phyloP scores from a whole-genome alignment of 2,888 invertebrate genomes.

The Agonum fuliginosum region DNA sequence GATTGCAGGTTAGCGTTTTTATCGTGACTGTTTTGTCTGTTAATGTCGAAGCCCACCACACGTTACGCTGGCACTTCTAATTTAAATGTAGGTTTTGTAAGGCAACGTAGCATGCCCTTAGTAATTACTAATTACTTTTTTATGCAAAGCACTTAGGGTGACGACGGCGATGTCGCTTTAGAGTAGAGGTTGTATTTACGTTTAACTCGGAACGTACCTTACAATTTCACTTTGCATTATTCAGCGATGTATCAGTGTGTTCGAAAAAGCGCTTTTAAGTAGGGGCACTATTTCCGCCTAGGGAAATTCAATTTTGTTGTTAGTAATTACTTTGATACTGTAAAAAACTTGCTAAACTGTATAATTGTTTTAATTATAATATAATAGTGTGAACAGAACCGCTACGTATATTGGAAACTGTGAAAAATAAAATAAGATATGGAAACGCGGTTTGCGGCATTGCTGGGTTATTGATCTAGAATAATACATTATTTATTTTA shows the following conservation, averaged over 20 bases:
- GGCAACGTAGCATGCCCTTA: constrained; percentile 17
- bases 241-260: constrained; percentile 13
- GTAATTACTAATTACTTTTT: constrained; percentile 54
- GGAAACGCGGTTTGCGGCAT: too few species aligned
- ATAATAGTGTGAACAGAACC: too few species aligned
- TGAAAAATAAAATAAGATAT: too few species aligned
- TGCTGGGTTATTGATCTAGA: too few species aligned
- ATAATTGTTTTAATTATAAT: too few species aligned
- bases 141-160: constrained; percentile 51
- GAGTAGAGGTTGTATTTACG: constrained; percentile 30
- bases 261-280: constrained; percentile 10
- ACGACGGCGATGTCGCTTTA: constrained; percentile 4
- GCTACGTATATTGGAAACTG: too few species aligned
- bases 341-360: too few species aligned
- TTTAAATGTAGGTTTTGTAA: constrained; percentile 44
- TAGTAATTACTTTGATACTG: too few species aligned
- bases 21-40: too few species aligned
- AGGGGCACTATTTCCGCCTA: constrained; percentile 7
- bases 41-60: neutral
- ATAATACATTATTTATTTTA: too few species aligned
- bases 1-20: too few species aligned
- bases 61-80: constrained; percentile 22
- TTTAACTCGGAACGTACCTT: constrained; percentile 32
- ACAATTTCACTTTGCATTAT: constrained; percentile 27
- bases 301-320: too few species aligned